Conservation (phyloP, 1,140 invertebrate species). For the Lanistes nyassanus region DNA sequence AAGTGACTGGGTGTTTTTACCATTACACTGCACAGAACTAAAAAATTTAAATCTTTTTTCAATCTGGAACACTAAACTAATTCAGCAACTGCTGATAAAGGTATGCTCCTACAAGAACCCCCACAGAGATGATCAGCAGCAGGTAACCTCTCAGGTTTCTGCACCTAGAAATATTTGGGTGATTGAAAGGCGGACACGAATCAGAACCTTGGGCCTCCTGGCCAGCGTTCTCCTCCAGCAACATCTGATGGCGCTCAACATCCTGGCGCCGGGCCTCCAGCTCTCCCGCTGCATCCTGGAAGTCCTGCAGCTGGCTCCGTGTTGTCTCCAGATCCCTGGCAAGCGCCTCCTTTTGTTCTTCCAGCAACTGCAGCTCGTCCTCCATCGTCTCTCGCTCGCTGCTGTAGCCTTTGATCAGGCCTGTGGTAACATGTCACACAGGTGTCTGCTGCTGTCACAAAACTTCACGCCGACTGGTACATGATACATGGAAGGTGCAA, state of each 20-base stretch:
- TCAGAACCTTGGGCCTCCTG: constrained; percentile 56
- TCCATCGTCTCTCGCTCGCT: constrained; percentile 52
- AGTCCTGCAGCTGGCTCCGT: constrained; percentile 46
- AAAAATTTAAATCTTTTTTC: too few relatives aligned
- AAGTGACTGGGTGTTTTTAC: too few relatives aligned
- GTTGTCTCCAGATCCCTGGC: constrained; percentile 55
- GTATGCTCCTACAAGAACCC: constrained; percentile 52
- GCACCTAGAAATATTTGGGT: neutral
- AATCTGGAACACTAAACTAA: too few relatives aligned
- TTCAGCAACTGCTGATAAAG: constrained; percentile 44
- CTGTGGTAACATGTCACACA: constrained; percentile 32
- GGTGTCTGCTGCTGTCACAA: neutral
- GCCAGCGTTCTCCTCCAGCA: constrained; percentile 53
- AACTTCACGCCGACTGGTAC: too few relatives aligned
- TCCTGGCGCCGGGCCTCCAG: constrained; percentile 48
- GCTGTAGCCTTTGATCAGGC: constrained; percentile 57
- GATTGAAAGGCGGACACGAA: constrained; percentile 2
- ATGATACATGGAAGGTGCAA: too few relatives aligned
- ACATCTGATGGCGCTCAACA: constrained; percentile 50
- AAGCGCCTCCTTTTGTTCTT: constrained; percentile 54
- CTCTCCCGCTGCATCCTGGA: constrained; percentile 51
- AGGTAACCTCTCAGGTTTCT: constrained; percentile 27
- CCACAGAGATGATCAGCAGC: constrained; percentile 47
- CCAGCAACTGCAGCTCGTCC: constrained; percentile 48
- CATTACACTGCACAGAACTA: too few relatives aligned